Evolutionary conservation across 2,888 invertebrate genomes (phyloP).

Genomic region (Schizotus pectinicornis): DNA sequence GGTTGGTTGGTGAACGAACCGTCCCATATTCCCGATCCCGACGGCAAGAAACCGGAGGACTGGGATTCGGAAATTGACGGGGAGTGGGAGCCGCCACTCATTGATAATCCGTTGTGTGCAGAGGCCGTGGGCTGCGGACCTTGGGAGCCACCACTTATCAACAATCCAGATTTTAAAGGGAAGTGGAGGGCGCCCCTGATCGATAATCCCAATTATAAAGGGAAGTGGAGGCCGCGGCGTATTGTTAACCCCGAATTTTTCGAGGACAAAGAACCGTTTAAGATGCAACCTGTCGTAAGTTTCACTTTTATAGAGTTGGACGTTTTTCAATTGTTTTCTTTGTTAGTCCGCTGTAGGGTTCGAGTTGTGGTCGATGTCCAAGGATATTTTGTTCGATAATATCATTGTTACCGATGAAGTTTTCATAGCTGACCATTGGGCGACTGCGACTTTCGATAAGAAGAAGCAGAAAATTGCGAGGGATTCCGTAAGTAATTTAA

Average conservation of each 20-base stretch:
- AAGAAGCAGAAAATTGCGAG: slow-evolving; percentile 82
- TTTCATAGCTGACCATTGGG: slow-evolving; percentile 78
- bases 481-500: slow-evolving; percentile 72
- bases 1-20: slow-evolving; percentile 95
- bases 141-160: slow-evolving; percentile 84
- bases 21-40: slow-evolving; percentile 84
- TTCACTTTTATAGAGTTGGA: slow-evolving; percentile 2
- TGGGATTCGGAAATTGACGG: slow-evolving; percentile 99
- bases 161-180: slow-evolving; percentile 93
- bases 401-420: slow-evolving; percentile 87
- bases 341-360: slow-evolving; percentile 88
- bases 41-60: slow-evolving; percentile 86
- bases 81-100: slow-evolving; percentile 94
- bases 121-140: slow-evolving; percentile 82
- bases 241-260: slow-evolving; percentile 94
- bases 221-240: slow-evolving; percentile 89
- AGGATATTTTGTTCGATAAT: slow-evolving; percentile 94
- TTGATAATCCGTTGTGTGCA: slow-evolving; percentile 87
- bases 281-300: slow-evolving; percentile 89
- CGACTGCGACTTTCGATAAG: slow-evolving; percentile 81
- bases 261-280: slow-evolving; percentile 88
- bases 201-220: slow-evolving; percentile 92
- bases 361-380: slow-evolving; percentile 99
- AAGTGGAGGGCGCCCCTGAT: slow-evolving; percentile 91
- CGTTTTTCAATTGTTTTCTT: slow-evolving; percentile 12